Conservation (phyloP, 2,113 vertebrate genomes). For the Neotragus pygmaeus region DNA sequence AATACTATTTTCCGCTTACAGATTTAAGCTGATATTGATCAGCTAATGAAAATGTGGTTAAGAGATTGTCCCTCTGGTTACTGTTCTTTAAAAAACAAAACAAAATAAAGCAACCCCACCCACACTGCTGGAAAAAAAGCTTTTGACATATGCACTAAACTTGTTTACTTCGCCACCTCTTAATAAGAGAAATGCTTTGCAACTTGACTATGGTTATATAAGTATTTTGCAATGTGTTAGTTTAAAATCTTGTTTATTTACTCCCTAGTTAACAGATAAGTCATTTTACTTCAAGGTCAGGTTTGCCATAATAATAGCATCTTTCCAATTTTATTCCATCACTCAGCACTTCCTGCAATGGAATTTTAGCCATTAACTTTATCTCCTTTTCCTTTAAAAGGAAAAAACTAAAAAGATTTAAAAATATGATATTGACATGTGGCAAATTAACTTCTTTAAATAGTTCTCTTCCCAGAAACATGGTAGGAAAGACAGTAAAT, state of each 20-base stretch:
- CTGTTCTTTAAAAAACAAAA: constrained; percentile 43
- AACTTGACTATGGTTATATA: background rate
- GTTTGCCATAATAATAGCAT: background rate
- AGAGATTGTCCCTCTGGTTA: background rate
- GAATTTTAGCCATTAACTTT: background rate
- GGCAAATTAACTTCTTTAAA: constrained; percentile 34
- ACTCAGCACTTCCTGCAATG: background rate
- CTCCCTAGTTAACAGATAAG: background rate
- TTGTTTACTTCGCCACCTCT: constrained; percentile 9
- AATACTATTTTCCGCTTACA: background rate
- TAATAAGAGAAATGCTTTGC: background rate
- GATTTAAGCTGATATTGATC: background rate
- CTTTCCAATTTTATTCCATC: constrained; percentile 10
- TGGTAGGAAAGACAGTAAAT: constrained; percentile 14
- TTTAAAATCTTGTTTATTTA: constrained; percentile 1
- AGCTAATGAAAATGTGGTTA: background rate
- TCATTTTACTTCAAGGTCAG: background rate
- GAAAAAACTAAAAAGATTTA: background rate
- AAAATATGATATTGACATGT: background rate
- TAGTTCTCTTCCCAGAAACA: constrained; percentile 20
- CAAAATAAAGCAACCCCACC: constrained; percentile 44
- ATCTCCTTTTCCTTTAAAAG: background rate
- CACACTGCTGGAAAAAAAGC: constrained; percentile 48
- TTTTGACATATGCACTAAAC: background rate
- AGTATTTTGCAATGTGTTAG: background rate